Conservation (phyloP, 2,888 invertebrate species). For the Cryptophagus acutangulus region DNA sequence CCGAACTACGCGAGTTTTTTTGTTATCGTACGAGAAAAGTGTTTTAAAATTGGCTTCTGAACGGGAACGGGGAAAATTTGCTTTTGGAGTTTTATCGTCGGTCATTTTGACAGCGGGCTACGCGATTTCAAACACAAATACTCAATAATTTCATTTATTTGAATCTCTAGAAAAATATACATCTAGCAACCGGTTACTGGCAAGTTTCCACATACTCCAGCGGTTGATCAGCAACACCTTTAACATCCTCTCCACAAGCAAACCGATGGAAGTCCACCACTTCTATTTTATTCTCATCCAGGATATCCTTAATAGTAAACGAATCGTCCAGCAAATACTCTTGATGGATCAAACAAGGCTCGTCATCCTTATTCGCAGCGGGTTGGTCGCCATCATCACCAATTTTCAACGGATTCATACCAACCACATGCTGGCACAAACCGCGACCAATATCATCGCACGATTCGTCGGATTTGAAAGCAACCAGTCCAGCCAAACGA, state of each 20-base stretch:
- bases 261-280: conserved; percentile 80
- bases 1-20: too few relatives aligned
- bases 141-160: not conserved
- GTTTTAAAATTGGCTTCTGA: too few relatives aligned
- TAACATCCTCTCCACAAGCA: conserved; percentile 72
- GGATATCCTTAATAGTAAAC: conserved; percentile 66
- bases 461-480: conserved; percentile 53
- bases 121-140: not conserved
- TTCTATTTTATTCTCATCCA: conserved; percentile 60
- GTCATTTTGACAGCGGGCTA: too few relatives aligned
- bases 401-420: conserved; percentile 75
- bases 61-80: too few relatives aligned
- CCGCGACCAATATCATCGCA: conserved; percentile 59
- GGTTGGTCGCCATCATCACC: conserved; percentile 61
- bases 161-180: conserved; percentile 13
- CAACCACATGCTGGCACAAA: conserved; percentile 90
- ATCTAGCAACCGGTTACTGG: conserved; percentile 46
- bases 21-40: too few relatives aligned
- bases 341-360: conserved; percentile 76
- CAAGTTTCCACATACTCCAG: conserved; percentile 60
- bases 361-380: conserved; percentile 64
- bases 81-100: too few relatives aligned
- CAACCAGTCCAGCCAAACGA: conserved; percentile 80
- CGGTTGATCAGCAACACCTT: conserved; percentile 40
- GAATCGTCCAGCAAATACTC: conserved; percentile 79